phyloP scores from a whole-genome alignment of 2,113 vertebrate species.

The Atrichornis clamosus region DNA sequence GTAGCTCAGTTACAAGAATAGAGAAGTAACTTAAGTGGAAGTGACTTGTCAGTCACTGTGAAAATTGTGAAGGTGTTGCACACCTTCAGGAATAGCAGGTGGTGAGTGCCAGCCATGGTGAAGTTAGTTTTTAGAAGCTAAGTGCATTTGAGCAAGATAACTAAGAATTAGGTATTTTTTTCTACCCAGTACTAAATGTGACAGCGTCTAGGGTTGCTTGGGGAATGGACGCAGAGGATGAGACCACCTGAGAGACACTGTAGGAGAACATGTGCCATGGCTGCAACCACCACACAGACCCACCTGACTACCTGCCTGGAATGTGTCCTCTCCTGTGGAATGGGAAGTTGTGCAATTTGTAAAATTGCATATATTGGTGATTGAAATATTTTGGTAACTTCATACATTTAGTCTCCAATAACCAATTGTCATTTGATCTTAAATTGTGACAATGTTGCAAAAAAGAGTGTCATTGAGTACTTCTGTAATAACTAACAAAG shows the following conservation, averaged over 20 bases:
- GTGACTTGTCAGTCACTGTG: not conserved
- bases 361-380: not conserved
- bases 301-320: accelerated
- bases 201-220: accelerated
- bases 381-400: not conserved
- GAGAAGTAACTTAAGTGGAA: not conserved
- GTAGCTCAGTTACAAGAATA: not conserved
- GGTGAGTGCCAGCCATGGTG: accelerated
- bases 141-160: not conserved
- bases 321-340: not conserved
- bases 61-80: not conserved
- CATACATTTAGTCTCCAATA: not conserved
- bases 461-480: not conserved
- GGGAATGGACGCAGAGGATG: not conserved
- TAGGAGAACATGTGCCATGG: not conserved
- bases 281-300: not conserved
- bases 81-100: not conserved
- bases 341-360: not conserved
- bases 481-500: not conserved
- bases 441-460: not conserved
- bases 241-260: not conserved
- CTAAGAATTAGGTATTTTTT: not conserved
- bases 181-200: not conserved
- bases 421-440: not conserved
- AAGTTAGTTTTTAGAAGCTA: not conserved